These are phyloP conservation scores for Heliconius ethilla DNA, from an alignment of 2,888 invertebrate genomes.

Conservation along the genomic window DNA sequence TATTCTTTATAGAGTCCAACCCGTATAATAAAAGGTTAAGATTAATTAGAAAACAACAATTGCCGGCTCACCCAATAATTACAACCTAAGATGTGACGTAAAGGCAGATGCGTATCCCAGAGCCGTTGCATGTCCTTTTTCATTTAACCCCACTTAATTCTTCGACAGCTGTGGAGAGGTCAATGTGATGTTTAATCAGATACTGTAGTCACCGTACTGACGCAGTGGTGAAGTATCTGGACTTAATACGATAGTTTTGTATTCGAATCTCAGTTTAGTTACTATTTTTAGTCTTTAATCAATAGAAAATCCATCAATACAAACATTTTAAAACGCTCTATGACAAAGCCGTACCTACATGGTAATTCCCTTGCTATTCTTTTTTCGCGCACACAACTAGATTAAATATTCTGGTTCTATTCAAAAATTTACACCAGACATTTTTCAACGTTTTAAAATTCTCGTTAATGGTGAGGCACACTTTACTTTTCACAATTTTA, in stretches of 20 bases:
- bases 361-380: background rate
- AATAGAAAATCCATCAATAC: background rate
- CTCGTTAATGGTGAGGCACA: background rate
- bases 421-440: constrained; percentile 13
- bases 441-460: constrained; percentile 1
- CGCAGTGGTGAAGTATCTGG: background rate
- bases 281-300: background rate
- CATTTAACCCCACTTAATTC: constrained; percentile 38
- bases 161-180: constrained; percentile 28
- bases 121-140: constrained; percentile 41
- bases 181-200: constrained; percentile 14
- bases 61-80: constrained; percentile 29
- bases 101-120: constrained; percentile 42
- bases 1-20: background rate
- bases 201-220: background rate
- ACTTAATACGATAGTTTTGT: background rate
- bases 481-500: background rate
- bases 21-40: background rate
- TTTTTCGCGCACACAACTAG: constrained; percentile 3
- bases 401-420: constrained; percentile 12
- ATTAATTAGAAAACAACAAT: constrained; percentile 25
- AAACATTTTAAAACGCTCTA: background rate
- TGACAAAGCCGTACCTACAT: background rate
- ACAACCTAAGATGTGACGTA: constrained; percentile 40
- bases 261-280: background rate